A percentile compares a stretch with the other conserved stretches of the same genome.
phyloP scores from a whole-genome alignment of 1,140 invertebrate species.

The Bradysia coprophila region DNA sequence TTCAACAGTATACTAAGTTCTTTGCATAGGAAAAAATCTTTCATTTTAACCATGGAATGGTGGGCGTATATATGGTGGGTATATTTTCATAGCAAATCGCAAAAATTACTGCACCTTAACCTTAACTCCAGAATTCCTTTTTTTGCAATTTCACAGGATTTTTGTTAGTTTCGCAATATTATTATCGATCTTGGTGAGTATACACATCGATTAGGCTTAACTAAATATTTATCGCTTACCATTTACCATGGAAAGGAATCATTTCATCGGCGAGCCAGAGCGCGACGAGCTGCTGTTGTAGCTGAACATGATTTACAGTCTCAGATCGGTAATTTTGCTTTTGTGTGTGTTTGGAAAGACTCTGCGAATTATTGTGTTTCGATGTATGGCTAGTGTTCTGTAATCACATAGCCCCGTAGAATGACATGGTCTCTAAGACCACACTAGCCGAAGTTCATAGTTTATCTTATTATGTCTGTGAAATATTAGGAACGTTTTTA shows the following conservation, averaged over 20 bases:
- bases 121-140: too few relatives aligned
- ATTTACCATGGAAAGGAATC: background rate
- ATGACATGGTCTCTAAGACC: background rate
- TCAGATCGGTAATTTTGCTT: background rate
- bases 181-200: background rate
- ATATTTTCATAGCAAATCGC: too few relatives aligned
- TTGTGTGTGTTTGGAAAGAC: background rate
- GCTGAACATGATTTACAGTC: background rate
- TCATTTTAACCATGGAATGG: too few relatives aligned
- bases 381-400: background rate
- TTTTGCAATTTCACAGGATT: too few relatives aligned
- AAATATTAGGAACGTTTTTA: too few relatives aligned
- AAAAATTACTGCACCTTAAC: too few relatives aligned
- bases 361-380: background rate
- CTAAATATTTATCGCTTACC: background rate
- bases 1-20: too few relatives aligned
- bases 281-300: background rate
- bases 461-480: too few relatives aligned
- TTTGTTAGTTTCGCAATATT: background rate
- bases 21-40: too few relatives aligned
- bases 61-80: too few relatives aligned
- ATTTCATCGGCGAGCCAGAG: background rate
- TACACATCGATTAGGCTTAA: background rate
- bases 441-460: too few relatives aligned
- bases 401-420: background rate